Conservation (phyloP, 2,797 vertebrate genomes). For the Rhincodon typus region DNA sequence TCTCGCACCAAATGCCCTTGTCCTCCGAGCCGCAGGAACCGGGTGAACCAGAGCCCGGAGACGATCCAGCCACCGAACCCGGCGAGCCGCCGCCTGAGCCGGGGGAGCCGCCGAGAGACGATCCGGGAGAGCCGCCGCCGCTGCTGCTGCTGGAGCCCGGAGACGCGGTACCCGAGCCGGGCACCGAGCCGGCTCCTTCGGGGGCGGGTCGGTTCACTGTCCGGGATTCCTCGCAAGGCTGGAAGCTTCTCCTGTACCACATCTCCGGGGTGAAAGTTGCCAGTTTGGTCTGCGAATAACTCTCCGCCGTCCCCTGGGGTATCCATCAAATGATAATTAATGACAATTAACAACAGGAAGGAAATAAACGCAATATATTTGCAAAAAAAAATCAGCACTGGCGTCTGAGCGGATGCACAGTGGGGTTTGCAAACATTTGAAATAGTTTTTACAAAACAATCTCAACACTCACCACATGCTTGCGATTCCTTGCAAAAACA, state of each 20-base stretch:
- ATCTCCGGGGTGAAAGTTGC: conserved; percentile 82
- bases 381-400: not conserved
- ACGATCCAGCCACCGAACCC: conserved; percentile 51
- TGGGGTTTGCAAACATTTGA: not conserved
- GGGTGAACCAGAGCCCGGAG: conserved; percentile 67
- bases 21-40: conserved; percentile 47
- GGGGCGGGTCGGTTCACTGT: conserved; percentile 68
- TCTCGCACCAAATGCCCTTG: conserved; percentile 76
- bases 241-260: conserved; percentile 78
- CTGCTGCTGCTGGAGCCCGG: conserved; percentile 56
- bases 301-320: conserved; percentile 69
- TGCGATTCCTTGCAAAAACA: conserved; percentile 73
- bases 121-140: conserved; percentile 56
- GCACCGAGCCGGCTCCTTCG: conserved; percentile 73
- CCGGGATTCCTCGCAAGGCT: conserved; percentile 76
- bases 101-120: conserved; percentile 52
- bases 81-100: conserved; percentile 68
- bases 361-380: no score
- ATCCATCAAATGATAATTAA: no score
- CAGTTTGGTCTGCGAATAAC: conserved; percentile 80
- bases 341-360: no score
- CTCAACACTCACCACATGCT: conserved; percentile 79
- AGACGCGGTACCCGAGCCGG: conserved; percentile 73
- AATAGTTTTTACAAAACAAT: not conserved
- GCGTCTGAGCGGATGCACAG: not conserved